Base-by-base conservation (phyloP, 2,797 vertebrate species). In the Ptychobarbus kaznakovi region DNA sequence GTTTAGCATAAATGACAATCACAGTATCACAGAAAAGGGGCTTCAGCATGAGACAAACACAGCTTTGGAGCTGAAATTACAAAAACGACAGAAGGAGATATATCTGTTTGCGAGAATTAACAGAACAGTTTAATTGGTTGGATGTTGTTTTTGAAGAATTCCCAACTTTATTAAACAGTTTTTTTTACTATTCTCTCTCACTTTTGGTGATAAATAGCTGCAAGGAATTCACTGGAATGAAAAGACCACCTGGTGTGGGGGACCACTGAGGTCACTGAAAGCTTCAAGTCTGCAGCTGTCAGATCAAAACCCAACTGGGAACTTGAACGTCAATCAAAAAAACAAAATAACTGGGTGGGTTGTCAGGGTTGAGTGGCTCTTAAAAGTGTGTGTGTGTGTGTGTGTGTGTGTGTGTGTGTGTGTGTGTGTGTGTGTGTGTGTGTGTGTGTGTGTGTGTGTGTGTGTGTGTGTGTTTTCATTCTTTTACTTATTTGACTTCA, bases 1-100 rank as follows among this genome's bases (percentile, higher is more conserved):
- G 85, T 86, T 90, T 90, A 86, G 89, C 89, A 89, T 90, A 89
- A 88, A 83, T 87, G 86, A 89, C 85, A 86, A 90, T 90, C 89
- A 53, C 65, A 69, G 74, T 82, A 88, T 90, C 88, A 42, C 74
- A 32, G 65, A 51, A 56, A 42, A 40, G n/a, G 25, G 74, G 82
- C 35, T 32, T 69, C 15, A 25, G 7, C 80, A 61, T 15, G 49
- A 68, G 74, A 77, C 32, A 68, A 75, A 35, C 58, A 63, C 20
- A 51, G n/a, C 73, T 76, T 68, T 49, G 74, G 82, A 74, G 68
- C 63, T 76, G 82, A 84, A 63, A 28, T 66, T 28, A 70, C 6
- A 69, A 75, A 20, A 58, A 25, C 74, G 20, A 82, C 42, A 80
- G 44, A 35, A 38, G 82, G 49, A 86, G 32, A 82, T 38, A 44